These are phyloP conservation scores for Drosophila albomicans DNA, from an alignment of 1,140 invertebrate genomes.

Conservation along the genomic window DNA sequence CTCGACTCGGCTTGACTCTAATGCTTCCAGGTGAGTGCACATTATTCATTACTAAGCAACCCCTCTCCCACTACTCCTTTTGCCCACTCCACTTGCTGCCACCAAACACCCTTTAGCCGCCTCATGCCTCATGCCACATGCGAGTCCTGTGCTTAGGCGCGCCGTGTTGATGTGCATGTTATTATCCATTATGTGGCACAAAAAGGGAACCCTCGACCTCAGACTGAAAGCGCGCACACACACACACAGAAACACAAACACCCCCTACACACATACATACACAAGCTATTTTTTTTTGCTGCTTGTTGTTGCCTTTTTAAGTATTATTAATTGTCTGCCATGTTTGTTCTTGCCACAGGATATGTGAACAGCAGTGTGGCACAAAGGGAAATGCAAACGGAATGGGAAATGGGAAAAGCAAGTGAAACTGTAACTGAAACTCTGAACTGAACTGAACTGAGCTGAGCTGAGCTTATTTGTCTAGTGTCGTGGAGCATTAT, in stretches of 20 bases:
- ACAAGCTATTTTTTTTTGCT: constrained; percentile 20
- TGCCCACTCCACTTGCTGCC: constrained; percentile 3
- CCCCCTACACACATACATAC: neutral
- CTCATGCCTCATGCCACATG: neutral
- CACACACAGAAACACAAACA: neutral
- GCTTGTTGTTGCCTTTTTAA: constrained; percentile 64
- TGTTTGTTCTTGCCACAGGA: constrained; percentile 68
- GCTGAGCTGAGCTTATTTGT: constrained; percentile 38
- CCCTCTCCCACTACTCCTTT: neutral
- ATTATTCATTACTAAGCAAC: constrained; percentile 74
- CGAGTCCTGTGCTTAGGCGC: constrained; percentile 43
- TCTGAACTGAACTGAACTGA: neutral
- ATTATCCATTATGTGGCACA: constrained; percentile 59
- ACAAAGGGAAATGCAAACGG: neutral
- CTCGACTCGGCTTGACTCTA: constrained; percentile 25
- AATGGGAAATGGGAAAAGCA: constrained; percentile 6
- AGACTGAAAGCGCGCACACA: neutral
- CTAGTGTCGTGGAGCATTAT: constrained; percentile 40
- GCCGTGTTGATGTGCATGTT: constrained; percentile 60
- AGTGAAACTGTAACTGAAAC: constrained; percentile 15
- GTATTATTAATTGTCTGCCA: constrained; percentile 81
- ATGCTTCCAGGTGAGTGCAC: constrained; percentile 75
- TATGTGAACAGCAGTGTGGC: constrained; percentile 31
- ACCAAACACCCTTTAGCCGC: constrained; percentile 16
- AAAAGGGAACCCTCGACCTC: constrained; percentile 18